A percentile compares a stretch with the other conserved stretches of the same genome.
Evolutionary conservation across 2,888 invertebrate genomes (phyloP).

Genomic region (Tribolium freemani): DNA sequence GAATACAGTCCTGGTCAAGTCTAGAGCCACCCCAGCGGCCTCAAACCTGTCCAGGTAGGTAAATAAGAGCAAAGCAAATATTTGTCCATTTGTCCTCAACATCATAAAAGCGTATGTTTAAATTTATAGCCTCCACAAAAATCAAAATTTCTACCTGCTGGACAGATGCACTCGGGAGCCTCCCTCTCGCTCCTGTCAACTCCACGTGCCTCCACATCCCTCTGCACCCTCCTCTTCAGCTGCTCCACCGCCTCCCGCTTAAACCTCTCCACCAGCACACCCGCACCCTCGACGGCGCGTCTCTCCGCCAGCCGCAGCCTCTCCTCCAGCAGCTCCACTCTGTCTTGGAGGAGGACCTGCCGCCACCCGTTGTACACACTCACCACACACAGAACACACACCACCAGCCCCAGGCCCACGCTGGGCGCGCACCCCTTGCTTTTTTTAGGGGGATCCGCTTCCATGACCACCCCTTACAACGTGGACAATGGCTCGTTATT

Average conservation of each 20-base stretch:
- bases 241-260: slow-evolving; percentile 71
- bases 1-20: not conserved
- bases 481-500: slow-evolving; percentile 55
- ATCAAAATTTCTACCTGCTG: slow-evolving; percentile 73
- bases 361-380: slow-evolving; percentile 75
- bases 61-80: not conserved
- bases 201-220: slow-evolving; percentile 61
- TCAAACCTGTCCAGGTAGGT: not conserved
- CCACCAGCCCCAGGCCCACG: slow-evolving; percentile 67
- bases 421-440: slow-evolving; percentile 42
- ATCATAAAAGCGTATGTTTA: not conserved
- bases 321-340: slow-evolving; percentile 72
- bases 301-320: slow-evolving; percentile 72
- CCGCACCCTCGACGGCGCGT: slow-evolving; percentile 60
- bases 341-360: slow-evolving; percentile 71
- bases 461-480: slow-evolving; percentile 58
- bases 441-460: slow-evolving; percentile 61
- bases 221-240: slow-evolving; percentile 64
- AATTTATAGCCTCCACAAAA: not conserved
- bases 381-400: slow-evolving; percentile 76
- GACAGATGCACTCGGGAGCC: slow-evolving; percentile 78
- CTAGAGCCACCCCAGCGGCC: not conserved
- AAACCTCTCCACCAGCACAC: slow-evolving; percentile 72
- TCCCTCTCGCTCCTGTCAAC: slow-evolving; percentile 70
- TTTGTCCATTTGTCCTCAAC: not conserved